phyloP scores from a whole-genome alignment of 2,113 vertebrate species.

The Chaetorhynchus papuensis region DNA sequence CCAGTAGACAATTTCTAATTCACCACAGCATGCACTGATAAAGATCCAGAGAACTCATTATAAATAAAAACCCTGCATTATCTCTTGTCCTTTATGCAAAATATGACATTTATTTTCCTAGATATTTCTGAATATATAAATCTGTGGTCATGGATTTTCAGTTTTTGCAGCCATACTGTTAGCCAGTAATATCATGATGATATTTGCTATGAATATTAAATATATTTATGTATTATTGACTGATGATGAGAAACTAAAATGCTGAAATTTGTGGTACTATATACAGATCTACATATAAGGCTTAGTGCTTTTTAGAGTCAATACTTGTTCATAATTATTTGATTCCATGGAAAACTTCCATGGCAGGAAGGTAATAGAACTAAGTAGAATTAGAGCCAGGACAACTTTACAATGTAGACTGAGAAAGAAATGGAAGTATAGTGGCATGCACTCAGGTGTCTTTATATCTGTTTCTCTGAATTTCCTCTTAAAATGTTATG shows the following conservation, averaged over 20 bases:
- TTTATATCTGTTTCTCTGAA: neutral
- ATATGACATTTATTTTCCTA: neutral
- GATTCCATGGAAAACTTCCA: neutral
- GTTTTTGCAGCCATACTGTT: neutral
- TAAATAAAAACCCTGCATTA: neutral
- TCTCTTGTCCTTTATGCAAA: neutral
- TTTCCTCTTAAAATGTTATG: neutral
- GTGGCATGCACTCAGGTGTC: neutral
- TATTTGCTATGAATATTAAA: neutral
- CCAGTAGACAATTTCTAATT: neutral
- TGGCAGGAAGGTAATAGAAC: neutral
- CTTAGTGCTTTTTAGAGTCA: neutral
- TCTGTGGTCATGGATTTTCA: neutral
- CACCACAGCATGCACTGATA: neutral
- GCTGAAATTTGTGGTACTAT: neutral
- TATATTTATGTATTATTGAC: neutral
- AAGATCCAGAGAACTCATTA: neutral
- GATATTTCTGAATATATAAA: neutral
- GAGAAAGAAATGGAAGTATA: neutral
- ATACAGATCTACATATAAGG: neutral
- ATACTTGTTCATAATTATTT: neutral
- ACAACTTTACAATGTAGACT: neutral
- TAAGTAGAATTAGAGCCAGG: neutral
- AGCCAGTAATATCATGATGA: neutral
- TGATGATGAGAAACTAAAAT: neutral